Percentiles rank a stretch among this genome's conserved stretches.
These are phyloP conservation scores for Pectinophora gossypiella DNA, from an alignment of 1,140 invertebrate genomes.

Conservation along the genomic window DNA sequence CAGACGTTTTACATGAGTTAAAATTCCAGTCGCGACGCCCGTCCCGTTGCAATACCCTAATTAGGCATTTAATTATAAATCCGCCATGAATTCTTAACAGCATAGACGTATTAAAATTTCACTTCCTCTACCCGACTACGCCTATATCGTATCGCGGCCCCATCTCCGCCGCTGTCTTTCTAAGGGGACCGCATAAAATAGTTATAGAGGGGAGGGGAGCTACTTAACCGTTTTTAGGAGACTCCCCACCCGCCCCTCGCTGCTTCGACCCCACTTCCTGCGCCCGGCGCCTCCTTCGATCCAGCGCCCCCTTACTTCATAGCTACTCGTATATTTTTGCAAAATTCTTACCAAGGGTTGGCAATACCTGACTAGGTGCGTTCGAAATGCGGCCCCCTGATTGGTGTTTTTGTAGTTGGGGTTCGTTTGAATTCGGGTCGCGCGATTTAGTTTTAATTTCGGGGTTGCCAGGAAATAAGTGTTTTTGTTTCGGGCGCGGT, in stretches of 20 bases:
- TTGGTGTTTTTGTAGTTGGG: slow-evolving; percentile 54
- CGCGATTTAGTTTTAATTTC: slow-evolving; percentile 70
- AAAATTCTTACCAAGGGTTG: slow-evolving; percentile 66
- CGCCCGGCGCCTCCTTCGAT: slow-evolving; percentile 33
- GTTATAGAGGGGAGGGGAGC: slow-evolving; percentile 70
- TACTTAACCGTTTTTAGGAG: slow-evolving; percentile 75
- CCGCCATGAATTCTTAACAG: slow-evolving; percentile 67
- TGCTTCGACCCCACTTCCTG: slow-evolving; percentile 61
- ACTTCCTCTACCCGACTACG: slow-evolving; percentile 50
- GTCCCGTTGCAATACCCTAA: slow-evolving; percentile 53
- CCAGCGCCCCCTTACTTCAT: slow-evolving; percentile 30
- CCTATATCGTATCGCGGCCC: slow-evolving; percentile 57
- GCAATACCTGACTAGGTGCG: slow-evolving; percentile 53
- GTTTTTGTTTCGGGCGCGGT: slow-evolving; percentile 21
- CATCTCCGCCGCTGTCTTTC: slow-evolving; percentile 69
- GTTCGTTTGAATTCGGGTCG: slow-evolving; percentile 60
- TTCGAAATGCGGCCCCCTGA: slow-evolving; percentile 37
- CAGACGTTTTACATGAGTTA: slow-evolving; percentile 17
- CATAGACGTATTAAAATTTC: slow-evolving; percentile 69
- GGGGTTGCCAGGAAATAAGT: slow-evolving; percentile 40
- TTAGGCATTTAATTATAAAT: slow-evolving; percentile 71
- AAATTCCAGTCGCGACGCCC: slow-evolving; percentile 29
- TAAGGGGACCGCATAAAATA: slow-evolving; percentile 74
- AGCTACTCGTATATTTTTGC: slow-evolving; percentile 72
- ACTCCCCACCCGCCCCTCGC: slow-evolving; percentile 56